Conservation (phyloP, 2,797 vertebrate genomes). For the Stomatorhinus walkeri region DNA sequence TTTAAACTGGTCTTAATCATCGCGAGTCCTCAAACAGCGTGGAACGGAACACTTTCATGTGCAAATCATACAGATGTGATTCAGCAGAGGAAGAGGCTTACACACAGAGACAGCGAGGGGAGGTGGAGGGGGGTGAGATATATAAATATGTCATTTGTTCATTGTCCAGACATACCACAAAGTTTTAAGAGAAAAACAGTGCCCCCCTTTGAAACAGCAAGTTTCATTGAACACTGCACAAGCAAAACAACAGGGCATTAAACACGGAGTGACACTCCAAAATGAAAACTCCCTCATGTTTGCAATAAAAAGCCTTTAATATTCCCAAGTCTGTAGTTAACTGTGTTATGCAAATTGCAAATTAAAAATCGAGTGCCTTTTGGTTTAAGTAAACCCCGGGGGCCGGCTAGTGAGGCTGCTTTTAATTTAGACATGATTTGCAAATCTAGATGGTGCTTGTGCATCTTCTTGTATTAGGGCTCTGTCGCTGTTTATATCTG, state of each 20-base stretch:
- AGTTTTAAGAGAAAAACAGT: background rate
- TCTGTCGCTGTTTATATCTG: background rate
- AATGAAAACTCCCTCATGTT: background rate
- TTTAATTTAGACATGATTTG: background rate
- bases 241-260: background rate
- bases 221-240: background rate
- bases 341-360: background rate
- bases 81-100: background rate
- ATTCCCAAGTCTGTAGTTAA: slow-evolving; percentile 10
- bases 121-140: no score
- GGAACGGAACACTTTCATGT: background rate
- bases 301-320: background rate
- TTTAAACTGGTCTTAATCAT: slow-evolving; percentile 1
- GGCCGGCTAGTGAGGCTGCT: background rate
- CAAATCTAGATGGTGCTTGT: background rate
- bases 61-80: background rate
- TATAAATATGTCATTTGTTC: background rate
- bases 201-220: background rate
- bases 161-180: background rate
- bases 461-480: background rate
- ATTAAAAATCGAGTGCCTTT: background rate
- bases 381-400: background rate
- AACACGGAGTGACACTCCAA: background rate
- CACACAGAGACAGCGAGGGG: background rate
- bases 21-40: background rate